Evolutionary conservation across 2,888 invertebrate genomes (phyloP).

Genomic region (Salpingus planirostris): DNA sequence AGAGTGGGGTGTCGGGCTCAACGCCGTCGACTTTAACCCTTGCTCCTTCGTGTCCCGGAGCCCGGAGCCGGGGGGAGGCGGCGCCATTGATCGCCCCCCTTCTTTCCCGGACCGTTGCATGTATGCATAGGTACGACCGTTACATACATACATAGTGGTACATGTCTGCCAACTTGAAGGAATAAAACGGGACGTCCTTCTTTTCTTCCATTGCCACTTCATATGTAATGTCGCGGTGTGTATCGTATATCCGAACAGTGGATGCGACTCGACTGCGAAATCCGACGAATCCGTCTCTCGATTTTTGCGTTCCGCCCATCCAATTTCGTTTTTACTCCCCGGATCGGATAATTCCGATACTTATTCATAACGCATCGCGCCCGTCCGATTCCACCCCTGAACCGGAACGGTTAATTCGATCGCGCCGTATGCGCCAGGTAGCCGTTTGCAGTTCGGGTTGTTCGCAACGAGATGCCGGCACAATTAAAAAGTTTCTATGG

Average conservation of each 20-base stretch:
- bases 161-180: too few relatives aligned
- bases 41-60: constrained; percentile 4
- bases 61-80: constrained; percentile 2
- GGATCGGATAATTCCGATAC: constrained; percentile 14
- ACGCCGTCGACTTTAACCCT: constrained; percentile 10
- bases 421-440: too few relatives aligned
- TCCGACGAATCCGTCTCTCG: constrained; percentile 7
- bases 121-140: too few relatives aligned
- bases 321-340: constrained; percentile 18
- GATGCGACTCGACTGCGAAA: constrained; percentile 20
- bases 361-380: too few relatives aligned
- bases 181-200: constrained; percentile 21
- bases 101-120: too few relatives aligned
- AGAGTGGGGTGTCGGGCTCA: constrained; percentile 6
- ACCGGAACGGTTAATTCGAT: too few relatives aligned
- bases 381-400: too few relatives aligned
- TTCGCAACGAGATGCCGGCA: too few relatives aligned
- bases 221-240: constrained; percentile 23
- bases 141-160: constrained; percentile 26
- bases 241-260: constrained; percentile 25
- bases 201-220: constrained; percentile 26
- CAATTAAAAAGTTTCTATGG: too few relatives aligned
- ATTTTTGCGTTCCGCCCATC: constrained; percentile 14
- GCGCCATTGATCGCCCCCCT: constrained; percentile 9
- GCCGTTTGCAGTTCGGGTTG: too few relatives aligned